These are phyloP conservation scores for Drosophila parthenogenetica DNA, from an alignment of 2,888 invertebrate genomes.

Conservation along the genomic window DNA sequence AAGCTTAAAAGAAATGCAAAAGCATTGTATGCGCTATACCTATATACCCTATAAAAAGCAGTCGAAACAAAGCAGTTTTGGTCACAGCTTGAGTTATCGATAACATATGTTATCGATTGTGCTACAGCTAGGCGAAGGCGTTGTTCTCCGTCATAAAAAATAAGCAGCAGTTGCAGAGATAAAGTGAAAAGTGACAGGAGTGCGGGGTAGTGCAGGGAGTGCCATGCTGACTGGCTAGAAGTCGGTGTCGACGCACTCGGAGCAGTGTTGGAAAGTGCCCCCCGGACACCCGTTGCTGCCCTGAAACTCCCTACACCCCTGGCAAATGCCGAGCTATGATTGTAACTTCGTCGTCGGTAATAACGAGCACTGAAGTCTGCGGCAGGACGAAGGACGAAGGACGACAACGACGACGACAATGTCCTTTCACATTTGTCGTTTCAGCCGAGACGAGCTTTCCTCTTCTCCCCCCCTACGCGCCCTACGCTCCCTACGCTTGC, in stretches of 20 bases:
- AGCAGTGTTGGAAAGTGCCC: conserved; percentile 11
- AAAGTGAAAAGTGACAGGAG: not conserved
- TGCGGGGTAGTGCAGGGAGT: not conserved
- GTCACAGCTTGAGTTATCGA: not conserved
- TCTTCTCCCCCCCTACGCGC: not conserved
- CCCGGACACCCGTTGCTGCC: not conserved
- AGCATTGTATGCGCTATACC: too few species aligned
- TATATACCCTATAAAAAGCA: too few species aligned
- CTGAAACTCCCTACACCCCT: not conserved
- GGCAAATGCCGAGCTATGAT: conserved; percentile 29
- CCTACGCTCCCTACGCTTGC: conserved; percentile 17
- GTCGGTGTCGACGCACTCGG: conserved; percentile 79
- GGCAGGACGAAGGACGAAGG: conserved; percentile 53
- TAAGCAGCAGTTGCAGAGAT: not conserved
- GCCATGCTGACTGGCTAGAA: conserved; percentile 11
- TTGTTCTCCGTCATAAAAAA: not conserved
- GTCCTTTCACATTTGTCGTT: conserved; percentile 81
- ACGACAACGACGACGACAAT: conserved; percentile 70
- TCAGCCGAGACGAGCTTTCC: conserved; percentile 68
- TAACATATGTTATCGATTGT: too few species aligned
- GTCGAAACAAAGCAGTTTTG: too few species aligned
- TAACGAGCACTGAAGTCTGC: conserved; percentile 63
- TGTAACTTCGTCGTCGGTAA: conserved; percentile 63
- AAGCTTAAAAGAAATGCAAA: too few species aligned
- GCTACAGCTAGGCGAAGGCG: not conserved